A percentile compares a stretch with the other conserved stretches of the same genome.
Conservation (phyloP, 2,113 vertebrate species). For the Emydura subglobosa region DNA sequence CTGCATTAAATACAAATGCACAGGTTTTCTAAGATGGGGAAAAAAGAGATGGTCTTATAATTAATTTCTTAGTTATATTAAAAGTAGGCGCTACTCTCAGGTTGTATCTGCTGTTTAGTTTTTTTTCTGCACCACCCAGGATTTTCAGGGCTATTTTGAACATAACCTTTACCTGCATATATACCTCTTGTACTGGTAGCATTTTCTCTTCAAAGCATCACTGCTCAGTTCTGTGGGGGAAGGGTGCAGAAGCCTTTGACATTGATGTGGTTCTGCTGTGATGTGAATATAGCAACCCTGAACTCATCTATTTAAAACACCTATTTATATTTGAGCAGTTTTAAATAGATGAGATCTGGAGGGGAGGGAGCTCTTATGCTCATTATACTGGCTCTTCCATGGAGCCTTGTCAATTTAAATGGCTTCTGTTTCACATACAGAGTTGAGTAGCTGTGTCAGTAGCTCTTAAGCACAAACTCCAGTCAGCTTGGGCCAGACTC, state of each 20-base stretch:
- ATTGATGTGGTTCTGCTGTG: neutral
- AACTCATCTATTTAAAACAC: slow-evolving; percentile 67
- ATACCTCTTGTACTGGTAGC: neutral
- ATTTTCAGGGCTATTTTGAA: neutral
- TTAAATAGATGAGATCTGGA: slow-evolving; percentile 64
- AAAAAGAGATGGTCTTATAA: neutral
- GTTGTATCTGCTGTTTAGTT: neutral
- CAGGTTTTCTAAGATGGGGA: neutral
- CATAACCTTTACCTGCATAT: neutral
- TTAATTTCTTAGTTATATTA: slow-evolving; percentile 20
- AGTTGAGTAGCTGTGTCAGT: neutral
- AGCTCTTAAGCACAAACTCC: slow-evolving; percentile 39
- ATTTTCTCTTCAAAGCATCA: neutral
- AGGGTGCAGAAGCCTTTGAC: neutral
- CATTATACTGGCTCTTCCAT: neutral
- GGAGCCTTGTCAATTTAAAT: slow-evolving; percentile 35
- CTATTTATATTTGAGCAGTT: slow-evolving; percentile 68
- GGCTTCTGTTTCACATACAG: neutral
- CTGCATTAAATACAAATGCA: neutral
- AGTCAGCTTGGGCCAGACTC: slow-evolving; percentile 30
- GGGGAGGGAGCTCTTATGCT: slow-evolving; percentile 15
- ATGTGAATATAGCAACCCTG: slow-evolving; percentile 22
- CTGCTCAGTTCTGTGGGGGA: neutral
- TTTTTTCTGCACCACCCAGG: neutral
- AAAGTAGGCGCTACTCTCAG: neutral